Evolutionary conservation across 2,888 invertebrate species (phyloP).

Genomic region (Dasysyrphus tricinctus): DNA sequence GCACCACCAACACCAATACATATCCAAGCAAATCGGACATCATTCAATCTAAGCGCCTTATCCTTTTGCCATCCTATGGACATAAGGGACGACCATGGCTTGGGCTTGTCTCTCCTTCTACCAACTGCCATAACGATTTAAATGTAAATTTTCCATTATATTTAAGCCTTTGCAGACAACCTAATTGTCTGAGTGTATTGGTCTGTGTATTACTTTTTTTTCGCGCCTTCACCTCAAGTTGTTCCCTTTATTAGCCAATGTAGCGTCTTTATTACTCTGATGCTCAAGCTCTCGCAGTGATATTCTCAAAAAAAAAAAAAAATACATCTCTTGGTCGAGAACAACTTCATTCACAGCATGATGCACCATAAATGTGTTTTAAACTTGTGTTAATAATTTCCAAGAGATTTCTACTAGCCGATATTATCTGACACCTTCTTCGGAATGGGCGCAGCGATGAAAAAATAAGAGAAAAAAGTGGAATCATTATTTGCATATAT

Average conservation of each 20-base stretch:
- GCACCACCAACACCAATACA: slow-evolving; percentile 18
- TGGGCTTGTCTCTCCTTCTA: slow-evolving; percentile 9
- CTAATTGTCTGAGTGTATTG: slow-evolving; percentile 21
- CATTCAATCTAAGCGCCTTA: slow-evolving; percentile 76
- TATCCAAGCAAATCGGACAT: slow-evolving; percentile 63
- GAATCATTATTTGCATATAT: slow-evolving; percentile 64
- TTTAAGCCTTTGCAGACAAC: slow-evolving; percentile 52
- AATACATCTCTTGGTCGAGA: slow-evolving; percentile 61
- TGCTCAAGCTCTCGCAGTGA: slow-evolving; percentile 31
- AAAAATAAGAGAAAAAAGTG: background rate
- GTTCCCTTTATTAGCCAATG: slow-evolving; percentile 61
- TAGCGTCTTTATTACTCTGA: slow-evolving; percentile 58
- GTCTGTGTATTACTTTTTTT: slow-evolving; percentile 34
- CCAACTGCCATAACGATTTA: slow-evolving; percentile 43
- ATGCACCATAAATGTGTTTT: slow-evolving; percentile 83
- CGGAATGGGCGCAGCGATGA: slow-evolving; percentile 22
- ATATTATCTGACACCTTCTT: slow-evolving; percentile 72
- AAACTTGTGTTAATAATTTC: slow-evolving; percentile 83
- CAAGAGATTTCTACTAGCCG: slow-evolving; percentile 75
- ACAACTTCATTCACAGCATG: slow-evolving; percentile 83
- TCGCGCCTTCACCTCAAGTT: slow-evolving; percentile 59
- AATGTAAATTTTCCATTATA: slow-evolving; percentile 69
- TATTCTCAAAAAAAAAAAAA: slow-evolving; percentile 62
- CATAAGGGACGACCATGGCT: slow-evolving; percentile 35
- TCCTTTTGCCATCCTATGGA: slow-evolving; percentile 50